Evolutionary conservation across 2,113 vertebrate species (phyloP).

Genomic region (Corydoras maculifer): DNA sequence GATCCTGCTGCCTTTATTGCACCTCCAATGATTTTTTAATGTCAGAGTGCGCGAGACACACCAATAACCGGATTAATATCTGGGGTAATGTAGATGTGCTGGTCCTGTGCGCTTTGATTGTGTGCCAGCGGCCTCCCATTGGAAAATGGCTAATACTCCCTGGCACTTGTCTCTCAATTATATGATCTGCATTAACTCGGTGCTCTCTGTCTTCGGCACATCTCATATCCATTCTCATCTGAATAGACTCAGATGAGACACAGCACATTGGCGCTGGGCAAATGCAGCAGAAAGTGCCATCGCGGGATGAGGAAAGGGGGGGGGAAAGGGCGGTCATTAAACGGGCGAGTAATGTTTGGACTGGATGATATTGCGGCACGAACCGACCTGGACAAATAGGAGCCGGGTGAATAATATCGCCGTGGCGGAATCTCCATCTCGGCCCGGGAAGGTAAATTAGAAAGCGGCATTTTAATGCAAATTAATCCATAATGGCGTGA

Average conservation of each 20-base stretch:
- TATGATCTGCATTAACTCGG: conserved; percentile 43
- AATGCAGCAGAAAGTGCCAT: conserved; percentile 12
- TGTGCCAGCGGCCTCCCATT: conserved; percentile 42
- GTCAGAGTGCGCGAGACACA: conserved; percentile 44
- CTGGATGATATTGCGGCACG: background rate
- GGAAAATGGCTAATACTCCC: conserved; percentile 44
- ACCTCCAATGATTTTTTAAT: conserved; percentile 48
- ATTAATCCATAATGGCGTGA: background rate
- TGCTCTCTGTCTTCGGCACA: conserved; percentile 26
- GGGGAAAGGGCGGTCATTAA: background rate
- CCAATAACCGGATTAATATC: conserved; percentile 50
- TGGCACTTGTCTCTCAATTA: conserved; percentile 44
- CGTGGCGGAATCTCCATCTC: conserved; percentile 15
- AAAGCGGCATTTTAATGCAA: background rate
- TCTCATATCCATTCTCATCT: conserved; percentile 4
- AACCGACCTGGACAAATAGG: background rate
- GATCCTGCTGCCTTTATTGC: conserved; percentile 46
- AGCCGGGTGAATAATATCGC: conserved; percentile 1
- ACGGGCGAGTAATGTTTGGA: conserved; percentile 21
- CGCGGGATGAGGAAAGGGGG: background rate
- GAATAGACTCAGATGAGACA: conserved; percentile 4
- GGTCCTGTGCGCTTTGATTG: conserved; percentile 51
- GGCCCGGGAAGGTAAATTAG: conserved; percentile 15
- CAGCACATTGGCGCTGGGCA: background rate
- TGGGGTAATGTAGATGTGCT: conserved; percentile 49